Conservation (phyloP, 2,113 vertebrate species). For the Anhinga rufa region DNA sequence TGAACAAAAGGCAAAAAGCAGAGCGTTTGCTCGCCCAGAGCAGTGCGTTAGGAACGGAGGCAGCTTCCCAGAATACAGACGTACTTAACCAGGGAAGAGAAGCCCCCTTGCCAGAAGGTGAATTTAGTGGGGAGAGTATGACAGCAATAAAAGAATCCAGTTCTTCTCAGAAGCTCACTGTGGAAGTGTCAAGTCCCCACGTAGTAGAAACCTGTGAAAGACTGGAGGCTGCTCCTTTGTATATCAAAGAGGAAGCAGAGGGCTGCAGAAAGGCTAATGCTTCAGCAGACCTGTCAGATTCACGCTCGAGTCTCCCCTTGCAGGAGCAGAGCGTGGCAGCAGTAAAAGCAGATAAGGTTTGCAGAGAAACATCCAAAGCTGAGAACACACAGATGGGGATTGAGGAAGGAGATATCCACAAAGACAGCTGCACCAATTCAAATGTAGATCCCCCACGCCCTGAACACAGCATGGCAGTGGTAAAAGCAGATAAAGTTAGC, state of each 20-base stretch:
- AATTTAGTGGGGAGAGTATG: background rate
- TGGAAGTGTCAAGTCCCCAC: background rate
- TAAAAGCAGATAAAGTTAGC: background rate
- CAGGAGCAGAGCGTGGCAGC: background rate
- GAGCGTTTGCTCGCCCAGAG: background rate
- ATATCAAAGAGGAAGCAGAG: background rate
- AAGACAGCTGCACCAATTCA: background rate
- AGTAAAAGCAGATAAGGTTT: background rate
- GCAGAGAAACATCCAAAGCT: background rate
- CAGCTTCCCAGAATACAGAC: background rate
- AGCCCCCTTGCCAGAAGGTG: background rate
- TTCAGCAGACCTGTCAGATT: background rate
- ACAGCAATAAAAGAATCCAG: background rate
- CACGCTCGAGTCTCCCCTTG: background rate
- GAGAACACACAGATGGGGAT: background rate
- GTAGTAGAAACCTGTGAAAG: background rate
- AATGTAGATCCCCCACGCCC: background rate
- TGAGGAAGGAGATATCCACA: background rate
- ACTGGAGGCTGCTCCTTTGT: background rate
- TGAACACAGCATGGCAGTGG: background rate
- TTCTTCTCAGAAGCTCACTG: background rate
- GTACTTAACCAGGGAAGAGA: background rate
- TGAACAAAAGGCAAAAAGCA: constrained; percentile 10
- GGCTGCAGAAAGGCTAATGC: background rate
- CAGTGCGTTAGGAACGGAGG: background rate